Percentiles rank a stretch among this genome's conserved stretches.
Conservation (phyloP, 2,888 invertebrate species). For the Melipona bicolor region DNA sequence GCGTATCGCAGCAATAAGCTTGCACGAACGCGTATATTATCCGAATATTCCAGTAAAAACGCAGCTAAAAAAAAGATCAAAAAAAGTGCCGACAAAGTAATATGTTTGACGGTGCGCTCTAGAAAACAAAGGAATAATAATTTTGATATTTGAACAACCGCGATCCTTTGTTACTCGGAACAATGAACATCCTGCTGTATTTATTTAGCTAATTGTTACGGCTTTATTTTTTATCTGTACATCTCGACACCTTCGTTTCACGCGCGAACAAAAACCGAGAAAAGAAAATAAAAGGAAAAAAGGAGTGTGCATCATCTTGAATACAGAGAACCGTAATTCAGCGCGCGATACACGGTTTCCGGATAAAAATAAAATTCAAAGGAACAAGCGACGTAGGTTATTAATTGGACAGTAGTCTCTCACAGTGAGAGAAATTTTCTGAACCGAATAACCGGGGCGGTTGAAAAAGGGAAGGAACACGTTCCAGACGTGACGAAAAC, state of each 20-base stretch:
- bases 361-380: constrained; percentile 14
- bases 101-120: not conserved
- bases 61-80: not conserved
- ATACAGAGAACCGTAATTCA: not conserved
- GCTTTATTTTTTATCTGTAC: not conserved
- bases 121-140: not conserved
- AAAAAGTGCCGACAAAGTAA: not conserved
- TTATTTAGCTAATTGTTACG: constrained; percentile 4
- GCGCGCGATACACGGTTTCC: not conserved
- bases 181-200: constrained; percentile 1
- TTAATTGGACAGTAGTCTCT: constrained; percentile 6
- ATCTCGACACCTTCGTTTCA: not conserved
- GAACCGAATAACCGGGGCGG: not conserved
- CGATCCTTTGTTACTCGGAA: not conserved
- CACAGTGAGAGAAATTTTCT: not conserved
- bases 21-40: too few relatives aligned
- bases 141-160: not conserved
- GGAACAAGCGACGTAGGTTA: not conserved
- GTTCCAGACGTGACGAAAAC: not conserved
- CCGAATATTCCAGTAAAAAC: too few relatives aligned
- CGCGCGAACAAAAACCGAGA: not conserved
- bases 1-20: too few relatives aligned
- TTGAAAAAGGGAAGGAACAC: not conserved
- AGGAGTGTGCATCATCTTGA: not conserved
- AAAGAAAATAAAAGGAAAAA: too few relatives aligned